A percentile compares a stretch with the other conserved stretches of the same genome.
Conservation (phyloP, 2,888 invertebrate species). For the Tetragonisca angustula region DNA sequence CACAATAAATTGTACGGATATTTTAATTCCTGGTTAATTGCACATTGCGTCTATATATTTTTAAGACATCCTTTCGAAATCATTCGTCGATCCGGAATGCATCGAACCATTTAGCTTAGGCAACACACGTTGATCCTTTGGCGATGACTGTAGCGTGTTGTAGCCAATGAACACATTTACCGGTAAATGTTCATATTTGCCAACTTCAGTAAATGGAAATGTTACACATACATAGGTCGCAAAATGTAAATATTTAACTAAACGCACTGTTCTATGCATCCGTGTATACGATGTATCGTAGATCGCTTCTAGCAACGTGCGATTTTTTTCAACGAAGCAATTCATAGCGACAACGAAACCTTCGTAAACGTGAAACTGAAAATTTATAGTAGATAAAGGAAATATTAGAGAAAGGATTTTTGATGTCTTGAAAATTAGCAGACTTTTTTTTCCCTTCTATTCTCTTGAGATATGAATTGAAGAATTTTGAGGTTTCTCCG, state of each 20-base stretch:
- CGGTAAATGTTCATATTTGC: conserved; percentile 8
- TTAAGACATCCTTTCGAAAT: neutral
- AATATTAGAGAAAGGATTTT: too few species aligned
- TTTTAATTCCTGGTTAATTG: neutral
- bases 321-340: neutral
- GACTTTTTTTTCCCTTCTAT: too few species aligned
- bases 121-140: conserved; percentile 7
- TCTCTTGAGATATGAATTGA: too few species aligned
- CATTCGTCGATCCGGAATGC: neutral
- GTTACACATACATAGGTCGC: conserved; percentile 4
- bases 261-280: neutral
- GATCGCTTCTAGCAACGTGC: neutral
- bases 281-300: too few species aligned
- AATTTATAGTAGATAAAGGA: too few species aligned
- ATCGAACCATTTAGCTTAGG: neutral
- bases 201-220: conserved; percentile 7
- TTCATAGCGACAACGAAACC: too few species aligned
- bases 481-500: too few species aligned
- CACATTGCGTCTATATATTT: neutral
- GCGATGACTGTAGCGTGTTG: neutral
- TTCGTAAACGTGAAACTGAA: too few species aligned
- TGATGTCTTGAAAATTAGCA: too few species aligned
- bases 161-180: neutral
- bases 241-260: conserved; percentile 35
- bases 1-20: too few species aligned